Base-by-base conservation (phyloP, 1,140 invertebrate genomes). In the Brachionus sp. region DNA sequence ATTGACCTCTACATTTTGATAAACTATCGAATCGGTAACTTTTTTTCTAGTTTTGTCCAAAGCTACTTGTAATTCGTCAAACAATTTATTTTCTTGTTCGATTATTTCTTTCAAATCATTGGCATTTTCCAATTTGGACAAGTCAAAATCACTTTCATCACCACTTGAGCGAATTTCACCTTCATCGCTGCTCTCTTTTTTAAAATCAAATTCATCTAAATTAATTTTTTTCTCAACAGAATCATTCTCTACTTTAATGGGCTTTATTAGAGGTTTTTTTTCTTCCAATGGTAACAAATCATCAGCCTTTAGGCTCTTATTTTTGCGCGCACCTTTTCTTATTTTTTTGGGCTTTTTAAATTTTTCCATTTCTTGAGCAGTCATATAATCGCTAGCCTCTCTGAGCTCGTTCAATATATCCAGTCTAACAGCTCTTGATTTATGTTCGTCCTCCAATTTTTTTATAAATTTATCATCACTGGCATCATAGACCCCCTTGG, bases 291-390 rank as follows among this genome's bases (percentile, higher is more conserved):
- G 64, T 10, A 44, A 9, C 25, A 83, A 73, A 42, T 68, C 80
- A 7, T 42, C 80, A 1, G 64, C 80, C 23, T 83, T 83, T 16
- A 83, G 10, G 3, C 13, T 68, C 66, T 87, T 87, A 23, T 86
- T 85, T 66, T 88, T 89, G 6, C 91, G 86, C 29, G 91, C 84
- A 84, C 88, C 88, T 84, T 87, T 88, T 35, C 89, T 88, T 84
- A 94, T 92, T 90, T 94, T 96, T 87, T 96, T 98, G 35, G 93
- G 91, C 89, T 98, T 98, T 87, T 97, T 98, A 88, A 99, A 96
- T 87, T 92, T 91, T 44, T 94, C 90, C 87, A 95, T 90, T 90
- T 97, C 95, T 82, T 92, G 91, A 83, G 93, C 91, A 82, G 93
- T 94, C 84, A 93, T 93, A 89, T 96, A 98, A 88, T 98, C 96